phyloP scores from a whole-genome alignment of 2,797 vertebrate species.

The Dendrocincla fuliginosa region DNA sequence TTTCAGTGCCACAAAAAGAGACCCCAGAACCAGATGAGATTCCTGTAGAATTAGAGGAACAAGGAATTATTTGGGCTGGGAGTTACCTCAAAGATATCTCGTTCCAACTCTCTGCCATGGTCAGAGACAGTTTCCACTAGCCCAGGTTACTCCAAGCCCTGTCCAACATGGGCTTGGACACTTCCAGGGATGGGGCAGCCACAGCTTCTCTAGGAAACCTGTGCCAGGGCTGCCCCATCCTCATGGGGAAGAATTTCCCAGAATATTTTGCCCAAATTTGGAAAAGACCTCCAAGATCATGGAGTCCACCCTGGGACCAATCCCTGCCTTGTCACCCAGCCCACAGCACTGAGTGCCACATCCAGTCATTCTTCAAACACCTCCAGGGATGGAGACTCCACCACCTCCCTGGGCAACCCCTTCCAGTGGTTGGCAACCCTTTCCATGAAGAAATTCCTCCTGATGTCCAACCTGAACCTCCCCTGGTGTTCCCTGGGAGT shows the following conservation, averaged over 20 bases:
- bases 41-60: not conserved
- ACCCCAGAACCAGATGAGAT: not conserved
- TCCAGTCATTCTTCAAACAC: not conserved
- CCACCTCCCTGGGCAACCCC: not conserved
- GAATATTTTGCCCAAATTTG: not conserved
- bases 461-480: not conserved
- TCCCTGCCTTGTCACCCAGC: not conserved
- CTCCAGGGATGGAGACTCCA: not conserved
- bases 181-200: not conserved
- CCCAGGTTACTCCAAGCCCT: fast-evolving
- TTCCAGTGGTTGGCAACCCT: not conserved
- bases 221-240: fast-evolving
- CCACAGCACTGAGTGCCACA: not conserved
- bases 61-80: not conserved
- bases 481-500: not conserved
- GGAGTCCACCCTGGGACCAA: not conserved
- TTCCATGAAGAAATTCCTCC: not conserved
- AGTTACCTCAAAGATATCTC: not conserved
- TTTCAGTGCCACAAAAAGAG: not conserved
- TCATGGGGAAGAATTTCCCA: not conserved
- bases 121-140: fast-evolving
- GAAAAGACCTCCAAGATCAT: not conserved
- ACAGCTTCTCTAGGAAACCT: fast-evolving
- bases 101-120: fast-evolving
- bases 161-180: fast-evolving